A percentile compares a stretch with the other conserved stretches of the same genome.
Evolutionary conservation across 2,888 invertebrate genomes (phyloP).

Genomic region (Geophilus truncorum): DNA sequence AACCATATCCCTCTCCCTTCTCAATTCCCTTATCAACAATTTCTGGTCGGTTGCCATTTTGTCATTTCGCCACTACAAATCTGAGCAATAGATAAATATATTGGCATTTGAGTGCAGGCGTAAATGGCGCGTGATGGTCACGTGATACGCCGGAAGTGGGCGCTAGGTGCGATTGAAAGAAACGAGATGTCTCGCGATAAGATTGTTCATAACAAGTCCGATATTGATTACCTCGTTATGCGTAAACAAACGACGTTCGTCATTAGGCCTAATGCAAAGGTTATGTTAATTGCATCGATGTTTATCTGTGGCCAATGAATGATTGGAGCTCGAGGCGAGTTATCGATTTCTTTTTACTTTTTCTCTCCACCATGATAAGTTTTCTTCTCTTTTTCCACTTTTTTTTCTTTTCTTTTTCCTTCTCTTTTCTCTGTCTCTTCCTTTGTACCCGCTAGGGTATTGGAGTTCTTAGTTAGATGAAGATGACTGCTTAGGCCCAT

Average conservation of each 20-base stretch:
- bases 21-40: not conserved
- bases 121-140: constrained; percentile 3
- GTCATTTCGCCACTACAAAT: not conserved
- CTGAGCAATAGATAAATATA: constrained; percentile 4
- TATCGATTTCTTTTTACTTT: not conserved
- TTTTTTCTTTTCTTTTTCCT: not conserved
- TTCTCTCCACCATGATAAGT: not conserved
- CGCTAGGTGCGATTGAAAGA: not conserved
- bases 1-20: not conserved
- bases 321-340: not conserved
- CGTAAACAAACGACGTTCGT: not conserved
- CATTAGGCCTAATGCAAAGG: constrained; percentile 5
- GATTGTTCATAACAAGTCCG: not conserved
- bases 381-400: not conserved
- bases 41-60: not conserved
- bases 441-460: not conserved
- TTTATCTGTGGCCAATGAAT: not conserved
- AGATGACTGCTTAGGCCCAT: constrained; percentile 10
- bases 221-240: not conserved
- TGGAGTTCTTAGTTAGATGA: not conserved
- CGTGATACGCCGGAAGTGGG: not conserved
- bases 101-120: not conserved
- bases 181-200: not conserved
- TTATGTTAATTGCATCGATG: not conserved
- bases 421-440: too few species aligned